Evolutionary conservation across 2,797 vertebrate species (phyloP).

Genomic region (Antrozous pallidus): DNA sequence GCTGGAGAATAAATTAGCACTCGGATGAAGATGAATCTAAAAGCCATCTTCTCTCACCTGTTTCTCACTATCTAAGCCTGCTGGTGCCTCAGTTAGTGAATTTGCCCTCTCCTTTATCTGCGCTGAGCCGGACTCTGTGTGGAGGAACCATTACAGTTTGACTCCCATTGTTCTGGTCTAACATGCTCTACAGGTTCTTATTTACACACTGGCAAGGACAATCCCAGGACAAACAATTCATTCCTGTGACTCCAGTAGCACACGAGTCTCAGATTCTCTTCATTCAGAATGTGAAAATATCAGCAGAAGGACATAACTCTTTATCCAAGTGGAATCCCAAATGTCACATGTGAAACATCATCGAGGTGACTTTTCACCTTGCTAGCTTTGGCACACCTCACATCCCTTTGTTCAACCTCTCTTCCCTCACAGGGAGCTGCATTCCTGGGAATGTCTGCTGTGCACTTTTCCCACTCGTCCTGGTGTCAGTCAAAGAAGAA

Average conservation of each 20-base stretch:
- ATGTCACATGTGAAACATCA: slow-evolving; percentile 43
- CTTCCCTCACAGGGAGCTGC: slow-evolving; percentile 58
- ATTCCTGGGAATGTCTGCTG: slow-evolving; percentile 74
- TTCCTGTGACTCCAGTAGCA: background rate
- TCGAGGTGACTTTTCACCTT: slow-evolving; percentile 46
- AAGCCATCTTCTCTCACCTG: background rate
- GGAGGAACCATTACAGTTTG: background rate
- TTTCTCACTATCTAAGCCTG: background rate
- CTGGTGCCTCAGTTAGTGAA: background rate
- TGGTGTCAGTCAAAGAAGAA: slow-evolving; percentile 25
- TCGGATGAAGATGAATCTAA: background rate
- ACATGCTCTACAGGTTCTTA: background rate
- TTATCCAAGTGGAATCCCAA: slow-evolving; percentile 48
- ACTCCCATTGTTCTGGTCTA: background rate
- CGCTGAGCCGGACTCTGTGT: background rate
- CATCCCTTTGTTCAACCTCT: slow-evolving; percentile 70
- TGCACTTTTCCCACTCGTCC: slow-evolving; percentile 65
- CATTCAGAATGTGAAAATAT: slow-evolving; percentile 19
- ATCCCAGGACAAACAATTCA: background rate
- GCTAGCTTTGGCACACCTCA: slow-evolving; percentile 75
- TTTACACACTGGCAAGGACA: background rate
- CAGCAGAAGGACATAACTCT: background rate
- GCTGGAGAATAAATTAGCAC: background rate
- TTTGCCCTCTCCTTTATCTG: background rate
- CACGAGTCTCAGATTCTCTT: background rate